Percentiles rank a stretch among this genome's conserved stretches.
Evolutionary conservation across 1,140 invertebrate genomes (phyloP).

Genomic region (Atta texana): DNA sequence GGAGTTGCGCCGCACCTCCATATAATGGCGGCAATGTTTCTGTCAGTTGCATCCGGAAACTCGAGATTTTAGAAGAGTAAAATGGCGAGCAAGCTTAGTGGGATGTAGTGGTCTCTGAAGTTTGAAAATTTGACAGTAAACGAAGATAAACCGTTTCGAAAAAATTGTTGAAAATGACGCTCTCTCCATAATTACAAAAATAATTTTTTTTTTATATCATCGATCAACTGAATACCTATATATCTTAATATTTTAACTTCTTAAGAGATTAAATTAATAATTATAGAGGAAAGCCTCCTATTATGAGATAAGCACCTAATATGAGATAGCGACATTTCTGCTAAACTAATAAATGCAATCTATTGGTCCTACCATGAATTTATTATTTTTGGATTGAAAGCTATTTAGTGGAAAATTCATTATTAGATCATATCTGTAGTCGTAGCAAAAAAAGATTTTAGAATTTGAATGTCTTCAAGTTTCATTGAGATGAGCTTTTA

Average conservation of each 20-base stretch:
- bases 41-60: conserved; percentile 34
- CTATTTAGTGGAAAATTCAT: too few species aligned
- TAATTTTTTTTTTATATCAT: background rate
- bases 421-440: too few species aligned
- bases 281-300: background rate
- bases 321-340: too few species aligned
- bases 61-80: conserved; percentile 28
- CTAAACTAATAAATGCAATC: too few species aligned
- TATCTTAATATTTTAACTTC: background rate
- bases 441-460: too few species aligned
- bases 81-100: conserved; percentile 9
- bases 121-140: conserved; percentile 37
- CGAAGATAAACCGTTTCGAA: background rate
- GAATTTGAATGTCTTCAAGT: too few species aligned
- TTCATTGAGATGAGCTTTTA: too few species aligned
- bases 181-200: background rate
- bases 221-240: background rate
- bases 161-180: background rate
- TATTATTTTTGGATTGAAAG: too few species aligned
- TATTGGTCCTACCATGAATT: too few species aligned
- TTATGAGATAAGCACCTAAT: too few species aligned
- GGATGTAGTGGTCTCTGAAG: conserved; percentile 18
- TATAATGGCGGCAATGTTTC: conserved; percentile 56
- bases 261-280: background rate
- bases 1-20: conserved; percentile 33